These are phyloP conservation scores for Eurystomus glaucurus DNA, from an alignment of 2,797 vertebrate genomes.

Conservation along the genomic window DNA sequence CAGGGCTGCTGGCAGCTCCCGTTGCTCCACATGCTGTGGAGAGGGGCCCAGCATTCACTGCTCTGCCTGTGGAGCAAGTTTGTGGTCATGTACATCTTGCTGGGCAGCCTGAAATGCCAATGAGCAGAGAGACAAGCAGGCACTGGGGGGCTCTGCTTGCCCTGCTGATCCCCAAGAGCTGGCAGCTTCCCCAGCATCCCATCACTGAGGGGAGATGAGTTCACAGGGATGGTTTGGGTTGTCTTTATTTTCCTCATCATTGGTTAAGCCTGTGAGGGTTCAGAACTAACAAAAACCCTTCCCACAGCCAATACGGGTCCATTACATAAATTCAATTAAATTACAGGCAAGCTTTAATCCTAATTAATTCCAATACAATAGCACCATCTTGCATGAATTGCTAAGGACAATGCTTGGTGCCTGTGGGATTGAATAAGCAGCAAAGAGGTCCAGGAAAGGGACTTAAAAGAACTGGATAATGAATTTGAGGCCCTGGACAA, in stretches of 20 bases:
- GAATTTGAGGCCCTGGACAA: not conserved
- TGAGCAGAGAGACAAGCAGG: not conserved
- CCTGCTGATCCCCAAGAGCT: not conserved
- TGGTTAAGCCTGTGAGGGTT: not conserved
- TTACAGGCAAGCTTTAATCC: slow-evolving; percentile 29
- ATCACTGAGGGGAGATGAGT: accelerated
- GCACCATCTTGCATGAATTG: slow-evolving; percentile 26
- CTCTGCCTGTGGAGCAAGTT: not conserved
- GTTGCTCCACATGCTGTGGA: accelerated
- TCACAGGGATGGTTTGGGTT: not conserved
- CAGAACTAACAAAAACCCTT: not conserved
- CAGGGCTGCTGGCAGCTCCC: not conserved
- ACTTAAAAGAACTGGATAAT: not conserved
- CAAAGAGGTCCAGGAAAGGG: slow-evolving; percentile 8
- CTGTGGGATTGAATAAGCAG: not conserved
- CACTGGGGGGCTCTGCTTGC: not conserved
- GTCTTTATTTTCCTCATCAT: not conserved
- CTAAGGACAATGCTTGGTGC: slow-evolving; percentile 20
- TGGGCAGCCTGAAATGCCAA: not conserved
- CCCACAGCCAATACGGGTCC: not conserved
- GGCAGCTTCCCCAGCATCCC: not conserved
- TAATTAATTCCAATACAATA: slow-evolving; percentile 36
- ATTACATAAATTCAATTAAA: slow-evolving; percentile 53
- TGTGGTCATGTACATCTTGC: not conserved
- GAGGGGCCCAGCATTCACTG: accelerated